Evolutionary conservation across 2,797 vertebrate species (phyloP), one percentile per base, ranked within the genome.

Genomic region (Chelonia mydas): DNA sequence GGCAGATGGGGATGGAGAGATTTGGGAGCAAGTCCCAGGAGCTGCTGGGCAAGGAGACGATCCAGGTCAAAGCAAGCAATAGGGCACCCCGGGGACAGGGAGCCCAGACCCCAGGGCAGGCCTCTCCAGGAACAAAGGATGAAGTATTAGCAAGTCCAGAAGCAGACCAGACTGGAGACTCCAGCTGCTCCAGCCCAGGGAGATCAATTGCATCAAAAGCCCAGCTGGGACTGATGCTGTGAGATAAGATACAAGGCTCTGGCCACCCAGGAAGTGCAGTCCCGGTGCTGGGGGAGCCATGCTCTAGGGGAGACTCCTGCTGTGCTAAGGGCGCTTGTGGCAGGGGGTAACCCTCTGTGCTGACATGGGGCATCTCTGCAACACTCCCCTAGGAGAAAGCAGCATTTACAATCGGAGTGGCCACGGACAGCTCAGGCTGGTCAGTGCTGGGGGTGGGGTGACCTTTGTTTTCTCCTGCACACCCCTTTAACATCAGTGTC

Each of bases 401-500:
- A 65, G 31, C 31, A 7, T 61, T 33, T 61, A 31, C 59, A 61
- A 33, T 13, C 6, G 15, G 7, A 16, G 33, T 51, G 50, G 33
- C 61, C 11, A 33, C 8, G 19, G 33, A 37, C 33, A 68, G 16
- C 33, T 33, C 61, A 68, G 21, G 37, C n/a, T 37, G 37, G 19
- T 25, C 21, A 25, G n/a, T 37, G 65, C 65, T 41, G 17, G 0
- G 9, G 19, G n/a, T 1, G 19, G 21, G 2, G 13, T 0, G 37
- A 57, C 65, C 19, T 33, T 28, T 17, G 33, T 16, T 31, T 61
- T 61, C 57, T 31, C 57, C 11, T 11, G 59, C 12, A 33, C 28
- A 8, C 28, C 13, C 33, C 33, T 37, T 37, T n/a, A 68, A 19
- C 33, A 8, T 12, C 27, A 25, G 55, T 27, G 55, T 12, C 55